Percentiles rank a stretch among this genome's conserved stretches.
These are phyloP conservation scores for Heliocidaris tuberculata DNA, from an alignment of 35 echinoderm and acorn worm genomes.

Conservation along the genomic window DNA sequence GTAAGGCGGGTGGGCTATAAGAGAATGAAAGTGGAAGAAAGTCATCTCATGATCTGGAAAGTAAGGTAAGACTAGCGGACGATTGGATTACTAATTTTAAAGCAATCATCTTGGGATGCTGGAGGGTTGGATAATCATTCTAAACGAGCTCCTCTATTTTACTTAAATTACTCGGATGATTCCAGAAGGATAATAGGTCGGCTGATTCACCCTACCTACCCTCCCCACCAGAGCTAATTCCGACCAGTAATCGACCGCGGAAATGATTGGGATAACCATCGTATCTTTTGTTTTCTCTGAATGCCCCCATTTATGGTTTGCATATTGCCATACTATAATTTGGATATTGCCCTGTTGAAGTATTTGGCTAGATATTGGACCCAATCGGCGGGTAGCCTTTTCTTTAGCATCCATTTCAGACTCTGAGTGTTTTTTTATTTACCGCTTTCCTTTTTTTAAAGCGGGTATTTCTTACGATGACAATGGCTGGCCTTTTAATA, in stretches of 20 bases:
- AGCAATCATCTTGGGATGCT: background rate
- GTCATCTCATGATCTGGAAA: background rate
- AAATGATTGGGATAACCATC: constrained; percentile 2
- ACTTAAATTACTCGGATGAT: background rate
- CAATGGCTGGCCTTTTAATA: background rate
- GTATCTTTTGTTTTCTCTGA: background rate
- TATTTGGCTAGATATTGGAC: background rate
- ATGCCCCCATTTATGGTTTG: background rate
- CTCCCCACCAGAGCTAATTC: background rate
- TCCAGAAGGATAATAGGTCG: background rate
- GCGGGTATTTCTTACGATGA: background rate
- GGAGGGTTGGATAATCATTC: background rate
- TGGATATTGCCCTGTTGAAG: background rate
- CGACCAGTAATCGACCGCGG: background rate
- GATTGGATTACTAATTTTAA: background rate
- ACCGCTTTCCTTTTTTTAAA: background rate
- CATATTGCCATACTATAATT: background rate
- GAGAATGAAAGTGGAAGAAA: background rate
- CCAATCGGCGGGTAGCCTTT: background rate
- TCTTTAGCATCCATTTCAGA: background rate
- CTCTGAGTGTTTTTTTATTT: background rate
- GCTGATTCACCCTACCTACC: background rate
- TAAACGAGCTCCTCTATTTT: background rate
- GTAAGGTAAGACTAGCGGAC: background rate
- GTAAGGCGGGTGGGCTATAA: background rate